Evolutionary conservation across 2,888 invertebrate species (phyloP), one percentile per base, ranked within the genome.

Genomic region (Cremastinae sp.): DNA sequence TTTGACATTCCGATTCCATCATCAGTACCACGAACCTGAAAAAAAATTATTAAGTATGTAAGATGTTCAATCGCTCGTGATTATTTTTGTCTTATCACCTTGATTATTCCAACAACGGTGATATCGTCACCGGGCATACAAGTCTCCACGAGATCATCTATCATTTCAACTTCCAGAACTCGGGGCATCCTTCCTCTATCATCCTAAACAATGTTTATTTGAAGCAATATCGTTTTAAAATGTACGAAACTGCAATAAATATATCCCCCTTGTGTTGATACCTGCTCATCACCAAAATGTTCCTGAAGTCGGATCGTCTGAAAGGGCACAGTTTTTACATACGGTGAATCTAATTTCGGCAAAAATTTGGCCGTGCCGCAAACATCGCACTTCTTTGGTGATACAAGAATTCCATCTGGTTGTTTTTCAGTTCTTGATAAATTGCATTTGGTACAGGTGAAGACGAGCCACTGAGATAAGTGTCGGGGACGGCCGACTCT

Each of bases 81-180:
- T 35, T 28, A 22, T 61, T 47, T 1, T 7, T 8, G 45, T 3
- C 12, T 14, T 22, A 7, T 65, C 68, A 75, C 94, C 91, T 96
- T 96, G 16, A 98, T 93, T 78, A 97, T 93, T 37, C 98, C 98
- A 69, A 95, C 95, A 8, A 98, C 91, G 10, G 95, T 95, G 0
- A 98, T 92, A 81, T 96, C 94, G 90, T 98, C 97, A 1, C 98
- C 98, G 9, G 97, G 96, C 79, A 94, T 93, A 79, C 97, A 96
- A 20, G 93, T 91, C 80, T 96, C 95, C 0, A 97, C 96, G 51
- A 98, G 91, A 79, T 89, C 83, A 90, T 97, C 97, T 64, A 93
- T 93, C 5, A 98, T 90, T 88, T 97, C 96, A 86, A 97, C 95
- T 86, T 98, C 97, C 28, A 98, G 92, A 80, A 94, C 94, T 78